Conservation (phyloP, 2,113 vertebrate genomes). For the Gallinago undulata region DNA sequence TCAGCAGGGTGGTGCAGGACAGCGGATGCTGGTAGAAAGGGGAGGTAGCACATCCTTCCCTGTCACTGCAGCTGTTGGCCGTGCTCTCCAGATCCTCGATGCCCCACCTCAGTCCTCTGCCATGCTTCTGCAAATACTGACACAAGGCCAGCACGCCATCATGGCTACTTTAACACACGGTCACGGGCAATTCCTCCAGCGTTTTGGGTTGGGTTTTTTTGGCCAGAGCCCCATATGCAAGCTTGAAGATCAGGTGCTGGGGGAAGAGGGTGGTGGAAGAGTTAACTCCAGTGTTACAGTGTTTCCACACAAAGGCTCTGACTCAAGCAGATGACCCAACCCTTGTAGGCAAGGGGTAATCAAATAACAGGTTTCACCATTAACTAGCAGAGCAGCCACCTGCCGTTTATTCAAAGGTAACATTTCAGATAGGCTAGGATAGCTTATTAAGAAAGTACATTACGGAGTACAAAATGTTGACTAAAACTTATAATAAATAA, state of each 20-base stretch:
- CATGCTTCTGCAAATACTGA: neutral
- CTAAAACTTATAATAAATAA: neutral
- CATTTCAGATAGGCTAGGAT: neutral
- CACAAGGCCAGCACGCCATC: neutral
- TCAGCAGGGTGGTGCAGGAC: rapidly evolving
- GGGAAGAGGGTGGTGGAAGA: neutral
- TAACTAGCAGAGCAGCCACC: neutral
- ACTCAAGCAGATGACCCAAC: neutral
- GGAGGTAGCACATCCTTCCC: neutral
- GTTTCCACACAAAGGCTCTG: neutral
- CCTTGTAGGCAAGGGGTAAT: neutral
- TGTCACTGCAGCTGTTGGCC: rapidly evolving
- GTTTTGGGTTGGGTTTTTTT: neutral
- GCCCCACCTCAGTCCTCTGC: rapidly evolving
- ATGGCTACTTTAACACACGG: neutral
- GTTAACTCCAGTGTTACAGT: rapidly evolving
- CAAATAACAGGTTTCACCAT: neutral
- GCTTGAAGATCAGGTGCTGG: neutral
- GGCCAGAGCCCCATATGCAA: neutral
- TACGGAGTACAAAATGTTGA: neutral
- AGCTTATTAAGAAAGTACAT: neutral
- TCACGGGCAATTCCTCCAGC: rapidly evolving
- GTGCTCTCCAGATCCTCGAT: rapidly evolving
- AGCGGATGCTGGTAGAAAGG: rapidly evolving
- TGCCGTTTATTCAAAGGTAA: neutral